Conservation (phyloP, 2,113 vertebrate genomes). For the Vicugna pacos region DNA sequence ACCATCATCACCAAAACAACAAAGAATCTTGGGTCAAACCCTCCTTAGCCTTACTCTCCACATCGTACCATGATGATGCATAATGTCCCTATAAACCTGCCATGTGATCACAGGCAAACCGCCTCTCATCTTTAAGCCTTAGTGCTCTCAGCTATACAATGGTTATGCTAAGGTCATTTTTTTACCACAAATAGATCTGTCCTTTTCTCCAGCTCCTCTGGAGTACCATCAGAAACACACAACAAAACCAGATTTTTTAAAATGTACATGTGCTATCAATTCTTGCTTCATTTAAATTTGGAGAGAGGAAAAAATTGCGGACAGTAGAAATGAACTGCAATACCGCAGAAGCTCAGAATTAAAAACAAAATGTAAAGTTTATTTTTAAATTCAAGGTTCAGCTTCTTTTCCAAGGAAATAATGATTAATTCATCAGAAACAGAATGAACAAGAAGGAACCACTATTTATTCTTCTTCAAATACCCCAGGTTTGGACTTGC, state of each 20-base stretch:
- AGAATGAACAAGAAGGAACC: background rate
- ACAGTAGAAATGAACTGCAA: constrained; percentile 1
- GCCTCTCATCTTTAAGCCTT: background rate
- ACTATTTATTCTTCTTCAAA: background rate
- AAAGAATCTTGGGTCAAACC: background rate
- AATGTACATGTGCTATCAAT: background rate
- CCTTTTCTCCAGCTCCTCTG: background rate
- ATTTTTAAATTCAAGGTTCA: constrained; percentile 37
- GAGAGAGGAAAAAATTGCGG: background rate
- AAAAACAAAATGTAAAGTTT: constrained; percentile 37
- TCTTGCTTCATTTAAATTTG: constrained; percentile 30
- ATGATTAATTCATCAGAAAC: constrained; percentile 20
- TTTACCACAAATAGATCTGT: background rate
- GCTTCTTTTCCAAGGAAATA: background rate
- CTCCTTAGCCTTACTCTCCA: background rate
- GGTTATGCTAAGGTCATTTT: background rate
- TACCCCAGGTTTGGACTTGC: background rate
- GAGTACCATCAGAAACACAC: background rate
- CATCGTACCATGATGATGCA: background rate
- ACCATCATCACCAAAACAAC: background rate
- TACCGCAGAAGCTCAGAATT: background rate
- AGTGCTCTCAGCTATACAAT: background rate
- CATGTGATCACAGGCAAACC: background rate
- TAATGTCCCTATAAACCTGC: background rate
- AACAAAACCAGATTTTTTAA: constrained; percentile 34